Conservation (phyloP, 2,113 vertebrate species). For the Psephotus haematonotus region DNA sequence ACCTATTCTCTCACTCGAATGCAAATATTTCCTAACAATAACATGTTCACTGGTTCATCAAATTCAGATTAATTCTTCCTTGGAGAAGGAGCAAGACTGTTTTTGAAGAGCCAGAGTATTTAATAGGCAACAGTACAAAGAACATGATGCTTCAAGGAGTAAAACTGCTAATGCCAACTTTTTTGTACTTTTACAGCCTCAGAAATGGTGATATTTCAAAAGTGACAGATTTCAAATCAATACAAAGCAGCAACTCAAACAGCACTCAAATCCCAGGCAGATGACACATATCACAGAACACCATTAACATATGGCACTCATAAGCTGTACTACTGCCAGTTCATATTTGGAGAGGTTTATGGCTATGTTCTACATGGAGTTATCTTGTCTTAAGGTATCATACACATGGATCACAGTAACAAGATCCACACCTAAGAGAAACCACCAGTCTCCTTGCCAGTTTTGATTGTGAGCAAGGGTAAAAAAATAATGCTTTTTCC, state of each 20-base stretch:
- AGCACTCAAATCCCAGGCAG: background rate
- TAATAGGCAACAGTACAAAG: background rate
- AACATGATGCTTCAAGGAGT: background rate
- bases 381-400: slow-evolving; percentile 43
- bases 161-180: background rate
- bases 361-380: slow-evolving; percentile 1
- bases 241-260: background rate
- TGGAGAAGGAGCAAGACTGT: background rate
- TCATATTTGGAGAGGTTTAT: background rate
- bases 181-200: background rate
- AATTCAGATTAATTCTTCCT: background rate
- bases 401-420: slow-evolving; percentile 3
- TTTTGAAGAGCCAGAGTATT: background rate
- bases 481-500: background rate
- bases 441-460: background rate
- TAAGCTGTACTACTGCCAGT: background rate
- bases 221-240: background rate
- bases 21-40: background rate
- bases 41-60: background rate
- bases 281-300: background rate
- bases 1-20: background rate
- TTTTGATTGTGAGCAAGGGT: rapidly evolving
- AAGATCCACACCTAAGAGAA: background rate
- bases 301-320: slow-evolving; percentile 4
- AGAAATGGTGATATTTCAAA: background rate